Evolutionary conservation across 2,113 vertebrate genomes (phyloP), one percentile per base, ranked within the genome.

Genomic region (Notothenia coriiceps): DNA sequence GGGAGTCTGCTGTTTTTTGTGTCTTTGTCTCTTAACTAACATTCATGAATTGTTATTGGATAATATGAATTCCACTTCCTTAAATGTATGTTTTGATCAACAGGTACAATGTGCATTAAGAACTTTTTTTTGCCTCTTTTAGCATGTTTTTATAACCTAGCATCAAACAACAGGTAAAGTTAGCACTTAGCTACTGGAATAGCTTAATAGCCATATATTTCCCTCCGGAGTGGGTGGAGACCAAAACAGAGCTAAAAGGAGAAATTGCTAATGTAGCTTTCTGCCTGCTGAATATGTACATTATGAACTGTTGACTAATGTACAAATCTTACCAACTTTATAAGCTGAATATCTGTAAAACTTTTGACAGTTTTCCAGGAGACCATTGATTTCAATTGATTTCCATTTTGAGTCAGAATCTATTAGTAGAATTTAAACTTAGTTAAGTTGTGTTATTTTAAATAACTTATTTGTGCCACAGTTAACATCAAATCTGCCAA

Each of bases 1-100:
- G 18, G 46, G 75, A 80, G 73, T 92, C 82, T 76, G 69, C 67
- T 66, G 59, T 52, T 86, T 78, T 69, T 83, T 87, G 67, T 59
- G 60, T 91, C 65, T 54, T 68, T 77, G 35, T 70, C 51, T 77
- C 35, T 56, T 46, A 4, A 29, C 5, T 35, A 35, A 57, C 20
- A 14, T n/a, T n/a, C 12, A 44, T 47, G 10, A 52, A 33, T 51
- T 67, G 11, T 20, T 22, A 43, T 44, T 56, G 2, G 43, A 0
- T 22, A 11, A 20, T 43, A 20, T 61, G 2, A 15, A 52, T 18
- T 64, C 18, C 17, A 29, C 2, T 44, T 56, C 6, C n/a, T 35
- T 17, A 65, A n/a, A 10, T 3, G 52, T 14, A 47, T 74, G 22
- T 11, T n/a, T 18, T 22, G 9, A 67, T 61, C 20, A 18, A 55